phyloP scores from a whole-genome alignment of 2,888 invertebrate species.

The Tromatobia lineatoria region DNA sequence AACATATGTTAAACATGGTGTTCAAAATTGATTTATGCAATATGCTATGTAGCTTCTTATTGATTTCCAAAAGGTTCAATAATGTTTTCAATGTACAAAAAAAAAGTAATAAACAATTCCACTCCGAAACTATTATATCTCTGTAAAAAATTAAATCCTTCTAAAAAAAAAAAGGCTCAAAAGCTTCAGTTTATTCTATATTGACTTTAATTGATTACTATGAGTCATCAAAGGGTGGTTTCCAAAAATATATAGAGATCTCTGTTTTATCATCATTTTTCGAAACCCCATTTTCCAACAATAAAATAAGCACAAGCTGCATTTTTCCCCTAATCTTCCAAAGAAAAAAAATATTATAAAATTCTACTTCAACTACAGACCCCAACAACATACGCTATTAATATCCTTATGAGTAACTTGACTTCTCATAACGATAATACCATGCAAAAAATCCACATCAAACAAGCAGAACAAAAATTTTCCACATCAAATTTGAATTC shows the following conservation, averaged over 20 bases:
- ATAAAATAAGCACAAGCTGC: too few species aligned
- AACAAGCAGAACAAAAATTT: neutral
- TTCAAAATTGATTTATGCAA: too few species aligned
- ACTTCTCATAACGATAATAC: neutral
- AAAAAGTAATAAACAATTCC: neutral
- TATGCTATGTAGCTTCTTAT: too few species aligned
- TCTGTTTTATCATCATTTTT: conserved; percentile 1
- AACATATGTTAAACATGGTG: too few species aligned
- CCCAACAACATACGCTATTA: neutral
- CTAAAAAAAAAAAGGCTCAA: neutral
- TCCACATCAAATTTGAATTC: neutral
- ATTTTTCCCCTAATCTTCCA: neutral
- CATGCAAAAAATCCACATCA: neutral
- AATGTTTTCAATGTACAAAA: too few species aligned
- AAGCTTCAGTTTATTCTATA: neutral
- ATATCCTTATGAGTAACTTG: neutral
- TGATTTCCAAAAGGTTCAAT: too few species aligned
- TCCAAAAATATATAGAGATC: neutral
- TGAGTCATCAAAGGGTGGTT: neutral
- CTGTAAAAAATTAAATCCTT: neutral
- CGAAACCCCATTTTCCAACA: too few species aligned
- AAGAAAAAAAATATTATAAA: neutral
- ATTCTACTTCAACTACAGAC: neutral
- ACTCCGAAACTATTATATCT: neutral
- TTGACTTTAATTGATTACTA: neutral